Base-by-base conservation (phyloP, 2,888 invertebrate genomes). In the Barypeithes pellucidus region DNA sequence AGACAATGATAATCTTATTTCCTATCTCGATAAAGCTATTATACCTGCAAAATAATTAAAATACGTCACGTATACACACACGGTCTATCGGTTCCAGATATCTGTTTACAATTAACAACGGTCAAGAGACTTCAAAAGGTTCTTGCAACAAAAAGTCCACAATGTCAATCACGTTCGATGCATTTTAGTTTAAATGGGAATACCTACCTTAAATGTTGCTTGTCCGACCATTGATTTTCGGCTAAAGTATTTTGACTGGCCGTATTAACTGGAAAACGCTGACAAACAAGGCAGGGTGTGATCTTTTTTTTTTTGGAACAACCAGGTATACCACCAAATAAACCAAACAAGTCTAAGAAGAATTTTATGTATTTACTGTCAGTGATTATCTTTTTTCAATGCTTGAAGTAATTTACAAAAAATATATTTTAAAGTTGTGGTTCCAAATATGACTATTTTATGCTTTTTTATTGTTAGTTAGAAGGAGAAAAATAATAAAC, bases 161-260 rank as follows among this genome's bases (percentile, higher is more conserved):
- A 81, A 82, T 81, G 81, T 80, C 78, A 80, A 80, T 78, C 80
- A 80, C 80, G 62, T 79, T 79, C 78, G 79, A 78, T 80, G 79
- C 80, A 80, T 80, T 80, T 81, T 77, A 80, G 80, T 79, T 81
- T 80, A 81, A 79, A 79, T 76, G 79, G 75, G 77, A 79, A 80
- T 80, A 78, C 78, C 74, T 80, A 78, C 78, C 74, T 80, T 76
- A 76, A 79, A 80, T 79, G 79, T 80, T 74, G 79, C 61, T 60
- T 77, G 78, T 77, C 77, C 74, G 78, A 77, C 80, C 80, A 81
- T 81, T 81, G 80, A 81, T 81, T 81, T 81, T 81, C 80, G 81
- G 79, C 77, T 76, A 57, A 80, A 78, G 79, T 78, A 80, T 80
- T 80, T 79, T 75, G 77, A 77, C 73, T 70, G 79, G 78, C 77